Conservation (phyloP, 2,888 invertebrate genomes). For the Ophraella communa region DNA sequence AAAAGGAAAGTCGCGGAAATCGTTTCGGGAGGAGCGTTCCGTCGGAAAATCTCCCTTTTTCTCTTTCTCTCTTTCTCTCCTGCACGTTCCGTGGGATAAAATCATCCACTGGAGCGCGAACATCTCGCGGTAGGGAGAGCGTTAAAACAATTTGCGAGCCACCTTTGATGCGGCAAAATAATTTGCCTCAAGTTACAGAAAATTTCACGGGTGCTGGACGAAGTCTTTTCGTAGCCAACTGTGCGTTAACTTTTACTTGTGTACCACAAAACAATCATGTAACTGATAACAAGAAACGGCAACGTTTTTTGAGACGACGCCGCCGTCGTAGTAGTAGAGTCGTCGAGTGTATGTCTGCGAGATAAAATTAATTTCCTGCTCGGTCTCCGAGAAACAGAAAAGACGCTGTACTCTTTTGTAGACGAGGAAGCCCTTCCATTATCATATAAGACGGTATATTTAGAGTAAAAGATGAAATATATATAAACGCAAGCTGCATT, state of each 20-base stretch:
- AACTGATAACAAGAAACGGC: slow-evolving; percentile 57
- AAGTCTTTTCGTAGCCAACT: slow-evolving; percentile 43
- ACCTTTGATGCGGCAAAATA: slow-evolving; percentile 44
- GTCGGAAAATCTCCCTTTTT: too few species aligned
- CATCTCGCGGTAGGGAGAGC: slow-evolving; percentile 49
- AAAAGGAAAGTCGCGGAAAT: slow-evolving; percentile 25
- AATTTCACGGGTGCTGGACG: slow-evolving; percentile 54
- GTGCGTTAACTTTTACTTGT: slow-evolving; percentile 17
- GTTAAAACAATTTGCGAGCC: slow-evolving; percentile 55
- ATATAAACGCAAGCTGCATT: too few species aligned
- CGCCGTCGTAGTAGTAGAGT: too few species aligned
- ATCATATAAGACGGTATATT: too few species aligned
- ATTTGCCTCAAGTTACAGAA: slow-evolving; percentile 56
- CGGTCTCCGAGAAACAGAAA: slow-evolving; percentile 28
- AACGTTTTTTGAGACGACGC: slow-evolving; percentile 58
- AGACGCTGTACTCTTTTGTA: too few species aligned
- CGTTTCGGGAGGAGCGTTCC: slow-evolving; percentile 20
- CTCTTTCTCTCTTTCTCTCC: too few species aligned
- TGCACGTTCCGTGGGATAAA: too few species aligned
- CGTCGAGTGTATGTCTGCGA: too few species aligned
- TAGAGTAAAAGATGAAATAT: too few species aligned
- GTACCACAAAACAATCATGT: slow-evolving; percentile 50
- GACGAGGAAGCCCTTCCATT: too few species aligned
- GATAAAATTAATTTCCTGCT: slow-evolving; percentile 40
- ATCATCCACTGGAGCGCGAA: slow-evolving; percentile 32